Evolutionary conservation across 1,140 invertebrate species (phyloP), one percentile per base, ranked within the genome.

Genomic region (Wiebesia pumilae): DNA sequence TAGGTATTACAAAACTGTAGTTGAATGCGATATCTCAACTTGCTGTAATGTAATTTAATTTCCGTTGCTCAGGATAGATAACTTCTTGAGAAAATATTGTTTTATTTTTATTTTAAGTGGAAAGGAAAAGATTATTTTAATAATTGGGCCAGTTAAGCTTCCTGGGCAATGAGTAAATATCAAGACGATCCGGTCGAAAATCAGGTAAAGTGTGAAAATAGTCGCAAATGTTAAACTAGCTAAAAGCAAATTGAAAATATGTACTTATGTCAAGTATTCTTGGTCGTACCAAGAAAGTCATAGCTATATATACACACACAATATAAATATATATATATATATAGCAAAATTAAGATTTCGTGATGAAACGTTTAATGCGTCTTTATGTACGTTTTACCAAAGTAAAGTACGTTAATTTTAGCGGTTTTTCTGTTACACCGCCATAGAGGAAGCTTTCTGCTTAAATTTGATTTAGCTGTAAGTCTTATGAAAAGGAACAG

Each of bases 11-110:
- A 10, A 19, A 87, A 87, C 85, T 83, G 84, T 83, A 87, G 62
- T 88, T 88, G 85, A 79, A 87, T 84, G 86, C 51, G 71, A 78
- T 87, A 87, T 81, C 83, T 88, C 71, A 86, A 65, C 81, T 87
- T 86, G 85, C 85, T 83, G 82, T 79, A 79, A 69, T 83, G 78
- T 88, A 87, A 38, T 86, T 89, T 85, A 43, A 87, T 73, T 78
- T 54, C 58, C 43, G 67, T 85, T 77, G 71, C 79, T 87, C 80
- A n/a, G 58, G 69, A 54, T 35, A 84, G 33, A 62, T 38, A 33
- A 73, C 30, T 30, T 81, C 62, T 69, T 83, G 16, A 67, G 58
- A 65, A 7, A 79, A 9, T 69, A 65, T 67, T 51, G 24, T 71
- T 80, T 71, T 81, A 77, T 77, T 84, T 84, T 58, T 73, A 24